Evolutionary conservation across 2,113 vertebrate species (phyloP), one percentile per base, ranked within the genome.

Genomic region (Craseonycteris thonglongyai): DNA sequence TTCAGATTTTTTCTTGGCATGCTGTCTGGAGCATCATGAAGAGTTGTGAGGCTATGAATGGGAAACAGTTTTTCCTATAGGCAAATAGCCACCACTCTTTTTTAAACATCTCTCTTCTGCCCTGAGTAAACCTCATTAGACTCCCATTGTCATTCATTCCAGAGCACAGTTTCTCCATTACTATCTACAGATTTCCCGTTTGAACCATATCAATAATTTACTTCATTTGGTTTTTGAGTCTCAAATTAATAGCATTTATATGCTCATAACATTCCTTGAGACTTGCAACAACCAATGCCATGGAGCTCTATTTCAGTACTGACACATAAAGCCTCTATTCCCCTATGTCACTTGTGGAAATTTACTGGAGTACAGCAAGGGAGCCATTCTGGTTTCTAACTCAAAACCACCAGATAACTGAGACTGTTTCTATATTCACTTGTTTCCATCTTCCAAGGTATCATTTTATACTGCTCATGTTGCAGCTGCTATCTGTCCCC

Each of bases 201-300:
- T 19, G 49, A 76, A 63, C 45, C 28, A 76, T 21, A 69, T 30
- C 24, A 81, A 76, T 14, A 68, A 72, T 59, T 91, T 8, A 28
- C 51, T 68, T 81, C 9, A 40, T 74, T 75, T 92, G 51, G 69
- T 76, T 89, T 91, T 40, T 38, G 61, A 45, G 19, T 45, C 63
- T 76, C 75, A 30, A 28, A 54, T 89, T n/a, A 65, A 63, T 26
- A 78, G 15, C 11, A 54, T 28, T 94, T 86, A 94, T n/a, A 54
- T n/a, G 12, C 33, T 56, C 26, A 4, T 30, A 72, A 69, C 71
- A 15, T 35, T 66, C 51, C 42, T 3, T n/a, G 76, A 35, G 5
- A 66, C 3, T n/a, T 47, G 2, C 15, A 49, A 11, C 19, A 93
- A 30, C 18, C 7, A n/a, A 1, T 7, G 16, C 24, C 6, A 8